Evolutionary conservation across 1,140 invertebrate species (phyloP).

Genomic region (Camponotus vicinus): DNA sequence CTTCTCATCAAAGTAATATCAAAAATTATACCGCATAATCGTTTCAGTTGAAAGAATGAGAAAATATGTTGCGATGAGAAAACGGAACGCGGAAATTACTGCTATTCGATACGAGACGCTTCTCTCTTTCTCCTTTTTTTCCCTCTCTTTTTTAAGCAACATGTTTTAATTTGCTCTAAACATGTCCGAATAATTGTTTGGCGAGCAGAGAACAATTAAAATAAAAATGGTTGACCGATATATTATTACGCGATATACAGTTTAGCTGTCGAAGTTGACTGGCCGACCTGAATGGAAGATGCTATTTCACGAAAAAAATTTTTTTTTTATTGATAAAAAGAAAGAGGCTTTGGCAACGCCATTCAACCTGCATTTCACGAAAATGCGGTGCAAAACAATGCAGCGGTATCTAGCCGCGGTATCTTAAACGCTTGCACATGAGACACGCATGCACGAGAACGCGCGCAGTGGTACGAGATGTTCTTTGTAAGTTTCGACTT

Average conservation of each 20-base stretch:
- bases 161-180: not conserved
- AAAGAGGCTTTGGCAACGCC: too few relatives aligned
- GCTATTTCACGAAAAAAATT: slow-evolving; percentile 54
- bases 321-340: too few relatives aligned
- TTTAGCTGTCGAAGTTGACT: not conserved
- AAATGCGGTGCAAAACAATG: slow-evolving; percentile 50
- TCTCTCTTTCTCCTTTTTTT: too few relatives aligned
- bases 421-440: slow-evolving; percentile 38
- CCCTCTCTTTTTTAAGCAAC: not conserved
- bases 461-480: slow-evolving; percentile 18
- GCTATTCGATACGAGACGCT: not conserved
- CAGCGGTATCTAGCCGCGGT: slow-evolving; percentile 37
- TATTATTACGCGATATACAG: slow-evolving; percentile 5
- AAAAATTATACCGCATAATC: slow-evolving; percentile 23
- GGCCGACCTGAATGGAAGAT: slow-evolving; percentile 48
- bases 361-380: slow-evolving; percentile 27
- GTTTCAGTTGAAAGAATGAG: slow-evolving; percentile 7
- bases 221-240: not conserved
- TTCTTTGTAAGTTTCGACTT: slow-evolving; percentile 66
- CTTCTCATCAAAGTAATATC: not conserved
- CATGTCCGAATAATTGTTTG: not conserved
- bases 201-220: too few relatives aligned
- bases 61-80: not conserved
- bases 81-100: not conserved
- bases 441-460: slow-evolving; percentile 18